Conservation (phyloP, 2,113 vertebrate genomes). For the Pica pica region DNA sequence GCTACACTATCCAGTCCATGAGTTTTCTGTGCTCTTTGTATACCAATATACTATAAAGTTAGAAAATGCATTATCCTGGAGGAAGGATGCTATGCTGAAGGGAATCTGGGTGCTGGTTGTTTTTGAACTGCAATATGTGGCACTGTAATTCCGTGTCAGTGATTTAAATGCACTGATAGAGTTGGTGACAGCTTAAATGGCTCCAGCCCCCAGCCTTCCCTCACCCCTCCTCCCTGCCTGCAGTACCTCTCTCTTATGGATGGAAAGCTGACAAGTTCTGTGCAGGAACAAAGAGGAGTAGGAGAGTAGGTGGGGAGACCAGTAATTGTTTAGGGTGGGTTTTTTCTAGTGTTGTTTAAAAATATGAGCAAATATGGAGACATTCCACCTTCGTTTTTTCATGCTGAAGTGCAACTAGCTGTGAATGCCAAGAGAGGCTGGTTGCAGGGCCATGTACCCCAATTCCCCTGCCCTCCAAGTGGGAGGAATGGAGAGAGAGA, state of each 20-base stretch:
- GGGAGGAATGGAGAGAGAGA: neutral
- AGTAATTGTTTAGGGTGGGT: constrained; percentile 51
- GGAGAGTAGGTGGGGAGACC: constrained; percentile 39
- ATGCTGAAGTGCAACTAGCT: constrained; percentile 11
- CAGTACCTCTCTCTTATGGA: constrained; percentile 35
- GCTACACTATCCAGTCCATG: neutral
- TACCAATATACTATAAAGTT: neutral
- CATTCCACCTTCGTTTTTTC: neutral
- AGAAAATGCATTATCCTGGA: constrained; percentile 4
- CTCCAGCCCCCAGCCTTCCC: constrained; percentile 61
- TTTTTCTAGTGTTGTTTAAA: constrained; percentile 44
- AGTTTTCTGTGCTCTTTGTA: neutral
- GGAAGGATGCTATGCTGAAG: neutral
- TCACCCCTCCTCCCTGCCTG: constrained; percentile 40
- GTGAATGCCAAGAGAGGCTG: constrained; percentile 27
- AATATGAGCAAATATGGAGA: constrained; percentile 24
- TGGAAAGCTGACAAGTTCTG: constrained; percentile 62
- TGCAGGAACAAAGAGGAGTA: constrained; percentile 50
- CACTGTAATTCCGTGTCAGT: constrained; percentile 69
- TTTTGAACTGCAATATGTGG: constrained; percentile 57
- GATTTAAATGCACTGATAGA: constrained; percentile 73
- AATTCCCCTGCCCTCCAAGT: constrained; percentile 4
- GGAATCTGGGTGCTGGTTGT: constrained; percentile 38
- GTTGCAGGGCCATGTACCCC: neutral
- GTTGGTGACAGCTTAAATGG: constrained; percentile 76